Percentiles rank a stretch among this genome's conserved stretches.
Evolutionary conservation across 2,888 invertebrate genomes (phyloP).

Genomic region (Cryptocephalus moraei): DNA sequence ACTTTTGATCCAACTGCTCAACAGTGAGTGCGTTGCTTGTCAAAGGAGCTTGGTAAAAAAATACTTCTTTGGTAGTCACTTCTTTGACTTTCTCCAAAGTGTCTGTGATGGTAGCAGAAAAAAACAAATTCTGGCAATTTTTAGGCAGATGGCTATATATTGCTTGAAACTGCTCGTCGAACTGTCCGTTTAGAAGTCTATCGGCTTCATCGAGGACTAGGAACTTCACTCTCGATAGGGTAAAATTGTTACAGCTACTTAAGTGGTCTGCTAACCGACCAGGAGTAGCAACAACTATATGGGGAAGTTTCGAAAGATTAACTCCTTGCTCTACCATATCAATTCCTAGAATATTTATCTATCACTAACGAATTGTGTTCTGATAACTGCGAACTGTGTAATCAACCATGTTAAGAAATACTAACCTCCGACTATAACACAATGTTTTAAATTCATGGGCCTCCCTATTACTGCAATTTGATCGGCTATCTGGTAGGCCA

Average conservation of each 20-base stretch:
- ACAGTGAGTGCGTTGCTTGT: conserved; percentile 70
- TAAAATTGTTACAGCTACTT: conserved; percentile 74
- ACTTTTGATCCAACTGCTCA: conserved; percentile 79
- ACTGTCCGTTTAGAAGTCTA: conserved; percentile 65
- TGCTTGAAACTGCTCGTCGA: conserved; percentile 70
- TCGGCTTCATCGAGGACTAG: conserved; percentile 97
- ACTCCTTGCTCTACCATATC: conserved; percentile 84
- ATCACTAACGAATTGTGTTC: neutral
- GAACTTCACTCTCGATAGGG: conserved; percentile 68
- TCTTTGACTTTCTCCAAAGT: conserved; percentile 58
- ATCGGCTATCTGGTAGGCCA: conserved; percentile 89
- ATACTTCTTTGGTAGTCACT: conserved; percentile 44
- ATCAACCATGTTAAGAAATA: neutral
- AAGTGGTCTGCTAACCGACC: conserved; percentile 91
- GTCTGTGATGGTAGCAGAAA: conserved; percentile 93
- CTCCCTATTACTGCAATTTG: conserved; percentile 90
- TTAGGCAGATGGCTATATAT: conserved; percentile 70
- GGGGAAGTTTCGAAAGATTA: conserved; percentile 75
- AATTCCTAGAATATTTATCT: conserved; percentile 48
- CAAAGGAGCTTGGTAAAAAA: conserved; percentile 61
- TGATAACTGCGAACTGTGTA: neutral
- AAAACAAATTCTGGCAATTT: conserved; percentile 77
- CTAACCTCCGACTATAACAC: conserved; percentile 72
- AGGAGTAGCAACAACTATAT: conserved; percentile 94
- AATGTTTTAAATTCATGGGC: conserved; percentile 70